Base-by-base conservation (phyloP, 2,888 invertebrate genomes). In the Acanthococcus lagerstroemiae region DNA sequence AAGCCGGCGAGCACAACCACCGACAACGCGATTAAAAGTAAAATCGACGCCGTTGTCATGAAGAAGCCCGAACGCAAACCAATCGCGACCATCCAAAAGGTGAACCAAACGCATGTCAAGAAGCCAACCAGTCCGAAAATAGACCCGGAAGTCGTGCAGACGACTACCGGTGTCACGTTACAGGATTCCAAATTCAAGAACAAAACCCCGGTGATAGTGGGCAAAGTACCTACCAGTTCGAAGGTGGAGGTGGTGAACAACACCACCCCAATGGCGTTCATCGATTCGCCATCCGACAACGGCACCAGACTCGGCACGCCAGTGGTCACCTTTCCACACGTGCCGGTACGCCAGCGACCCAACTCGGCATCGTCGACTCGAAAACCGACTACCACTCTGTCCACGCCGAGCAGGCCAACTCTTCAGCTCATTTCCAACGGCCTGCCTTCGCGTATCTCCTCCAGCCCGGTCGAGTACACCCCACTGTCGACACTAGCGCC, bases 141-240 rank as follows among this genome's bases (percentile, higher is more conserved):
- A 7, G 55, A 65, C 19, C 45, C 55, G 2, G 66, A 66, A 56
- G 57, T 66, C 22, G 17, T 37, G 1, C 26, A 60, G 4, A 55
- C 65, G 4, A 68, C 69, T 4, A 60, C 66, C 3, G 55, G 66
- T 0, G 57, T 72, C 19, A 69, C 71, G n/a, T 66, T 72, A 46
- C 72, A 72, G 67, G 72, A 72, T 67, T 69, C 71, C 0, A 72
- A 73, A 58, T 73, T 72, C 67, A 72, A 72, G 67, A 72, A 71
- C 46, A 71, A 72, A 65, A 72, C 72, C 7, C 72, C 72, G 1
- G 70, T 72, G 2, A 67, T 72, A 1, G 72, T 72, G 6, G 72
- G 72, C 2, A 72, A 69, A 69, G 70, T 72, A 52, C 77, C 80
- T 1, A 65, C 69, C 4, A 66, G 71, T 12, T 72, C 71, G 19